Conservation (phyloP, 2,888 invertebrate genomes). For the Monochamus alternatus region DNA sequence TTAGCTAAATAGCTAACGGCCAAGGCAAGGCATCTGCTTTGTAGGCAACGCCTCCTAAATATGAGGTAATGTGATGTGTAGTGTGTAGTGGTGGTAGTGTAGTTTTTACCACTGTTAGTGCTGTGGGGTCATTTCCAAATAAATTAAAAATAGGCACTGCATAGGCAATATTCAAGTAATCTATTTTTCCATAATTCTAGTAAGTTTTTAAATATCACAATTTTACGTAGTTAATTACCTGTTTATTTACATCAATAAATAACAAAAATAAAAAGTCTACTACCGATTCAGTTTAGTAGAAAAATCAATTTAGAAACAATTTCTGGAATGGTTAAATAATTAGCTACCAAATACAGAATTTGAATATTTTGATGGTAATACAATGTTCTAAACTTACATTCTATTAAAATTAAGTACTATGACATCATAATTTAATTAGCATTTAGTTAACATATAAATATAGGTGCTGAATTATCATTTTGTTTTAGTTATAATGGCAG, state of each 20-base stretch:
- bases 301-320: conserved; percentile 11
- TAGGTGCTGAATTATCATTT: background rate
- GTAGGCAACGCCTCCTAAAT: conserved; percentile 21
- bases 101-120: background rate
- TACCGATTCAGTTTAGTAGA: background rate
- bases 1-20: background rate
- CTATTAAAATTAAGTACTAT: background rate
- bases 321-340: too few species aligned
- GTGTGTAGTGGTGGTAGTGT: background rate
- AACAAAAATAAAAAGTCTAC: background rate
- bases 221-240: background rate
- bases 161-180: background rate
- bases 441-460: background rate
- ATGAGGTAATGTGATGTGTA: background rate
- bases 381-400: too few species aligned
- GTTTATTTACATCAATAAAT: background rate
- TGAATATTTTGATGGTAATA: too few species aligned
- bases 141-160: conserved; percentile 11
- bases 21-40: conserved; percentile 5
- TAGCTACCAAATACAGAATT: too few species aligned
- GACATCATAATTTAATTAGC: conserved; percentile 24
- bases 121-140: background rate
- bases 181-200: background rate
- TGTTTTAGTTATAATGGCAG: conserved; percentile 66
- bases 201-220: background rate